A percentile compares a stretch with the other conserved stretches of the same genome.
phyloP scores from a whole-genome alignment of 1,140 invertebrate genomes.

The Sitophilus oryzae region DNA sequence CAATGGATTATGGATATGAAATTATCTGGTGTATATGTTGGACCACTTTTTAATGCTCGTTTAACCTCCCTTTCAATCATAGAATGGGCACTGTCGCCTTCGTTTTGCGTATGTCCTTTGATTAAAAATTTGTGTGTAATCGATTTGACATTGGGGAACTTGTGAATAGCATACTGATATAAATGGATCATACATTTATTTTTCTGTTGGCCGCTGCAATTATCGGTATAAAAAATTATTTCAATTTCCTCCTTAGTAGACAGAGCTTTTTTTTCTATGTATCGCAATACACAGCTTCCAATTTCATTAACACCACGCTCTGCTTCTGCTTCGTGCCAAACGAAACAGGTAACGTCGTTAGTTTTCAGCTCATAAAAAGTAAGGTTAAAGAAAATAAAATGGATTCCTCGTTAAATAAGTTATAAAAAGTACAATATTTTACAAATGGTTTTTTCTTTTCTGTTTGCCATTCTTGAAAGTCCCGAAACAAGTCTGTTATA shows the following conservation, averaged over 20 bases:
- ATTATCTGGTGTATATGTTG: too few species aligned
- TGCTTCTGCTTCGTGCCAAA: slow-evolving; percentile 46
- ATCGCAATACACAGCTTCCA: slow-evolving; percentile 25
- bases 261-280: slow-evolving; percentile 1
- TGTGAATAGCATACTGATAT: neutral
- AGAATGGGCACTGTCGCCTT: slow-evolving; percentile 41
- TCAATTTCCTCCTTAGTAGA: slow-evolving; percentile 26
- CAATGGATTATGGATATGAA: too few species aligned
- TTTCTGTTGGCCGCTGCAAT: slow-evolving; percentile 45
- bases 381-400: too few species aligned
- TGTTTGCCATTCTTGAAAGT: too few species aligned
- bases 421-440: too few species aligned
- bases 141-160: slow-evolving; percentile 18
- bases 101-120: slow-evolving; percentile 43
- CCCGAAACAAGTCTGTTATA: too few species aligned
- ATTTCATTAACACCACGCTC: slow-evolving; percentile 45
- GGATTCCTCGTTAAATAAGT: too few species aligned
- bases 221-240: slow-evolving; percentile 36
- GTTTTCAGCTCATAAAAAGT: slow-evolving; percentile 37
- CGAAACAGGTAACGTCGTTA: slow-evolving; percentile 34
- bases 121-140: slow-evolving; percentile 41
- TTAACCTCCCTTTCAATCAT: slow-evolving; percentile 36
- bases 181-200: slow-evolving; percentile 25
- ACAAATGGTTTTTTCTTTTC: too few species aligned
- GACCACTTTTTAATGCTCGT: too few species aligned